These are phyloP conservation scores for Coracopsis vasa DNA, from an alignment of 2,113 vertebrate species.

Conservation along the genomic window DNA sequence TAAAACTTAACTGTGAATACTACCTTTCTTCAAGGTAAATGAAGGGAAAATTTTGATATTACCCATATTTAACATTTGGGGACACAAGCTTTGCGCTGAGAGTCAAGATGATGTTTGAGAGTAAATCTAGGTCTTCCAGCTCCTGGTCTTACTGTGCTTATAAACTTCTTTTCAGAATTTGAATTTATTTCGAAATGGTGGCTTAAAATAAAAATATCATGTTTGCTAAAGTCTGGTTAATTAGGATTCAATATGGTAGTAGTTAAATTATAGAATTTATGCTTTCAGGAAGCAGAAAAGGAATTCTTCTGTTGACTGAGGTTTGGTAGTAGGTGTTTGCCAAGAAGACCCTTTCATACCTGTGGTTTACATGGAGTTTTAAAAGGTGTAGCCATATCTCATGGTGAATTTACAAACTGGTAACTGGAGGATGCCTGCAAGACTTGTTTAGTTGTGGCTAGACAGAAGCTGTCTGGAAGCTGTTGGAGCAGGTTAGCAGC, in stretches of 20 bases:
- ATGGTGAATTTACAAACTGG: background rate
- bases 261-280: background rate
- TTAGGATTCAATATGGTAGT: background rate
- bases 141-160: background rate
- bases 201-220: background rate
- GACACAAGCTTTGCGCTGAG: background rate
- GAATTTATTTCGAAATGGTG: background rate
- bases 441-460: background rate
- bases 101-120: background rate
- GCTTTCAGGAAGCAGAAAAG: background rate
- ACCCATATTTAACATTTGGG: fast-evolving
- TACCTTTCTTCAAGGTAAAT: background rate
- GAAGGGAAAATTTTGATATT: fast-evolving
- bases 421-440: background rate
- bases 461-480: background rate
- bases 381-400: background rate
- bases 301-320: background rate
- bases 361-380: background rate
- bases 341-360: background rate
- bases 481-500: fast-evolving
- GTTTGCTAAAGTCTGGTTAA: background rate
- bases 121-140: background rate
- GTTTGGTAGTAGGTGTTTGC: background rate
- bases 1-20: background rate
- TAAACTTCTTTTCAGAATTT: background rate